Evolutionary conservation across 2,888 invertebrate genomes (phyloP).

Genomic region (Pyralis farinalis): DNA sequence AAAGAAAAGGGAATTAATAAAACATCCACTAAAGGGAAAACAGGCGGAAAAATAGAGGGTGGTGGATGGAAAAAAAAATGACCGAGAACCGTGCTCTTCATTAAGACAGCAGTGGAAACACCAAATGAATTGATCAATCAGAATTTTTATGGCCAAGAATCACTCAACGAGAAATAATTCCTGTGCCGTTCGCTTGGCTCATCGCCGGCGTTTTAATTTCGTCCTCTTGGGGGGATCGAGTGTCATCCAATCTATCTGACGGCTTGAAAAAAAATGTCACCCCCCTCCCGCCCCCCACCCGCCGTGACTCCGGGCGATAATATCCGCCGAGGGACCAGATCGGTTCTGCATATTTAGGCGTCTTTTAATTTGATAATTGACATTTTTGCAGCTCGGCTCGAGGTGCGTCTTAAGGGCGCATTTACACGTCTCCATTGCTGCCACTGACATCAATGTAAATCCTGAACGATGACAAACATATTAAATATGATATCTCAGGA

Average conservation of each 20-base stretch:
- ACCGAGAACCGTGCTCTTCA: conserved; percentile 70
- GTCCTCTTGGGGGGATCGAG: conserved; percentile 78
- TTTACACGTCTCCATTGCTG: too few species aligned
- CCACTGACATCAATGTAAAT: too few species aligned
- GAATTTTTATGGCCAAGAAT: conserved; percentile 78
- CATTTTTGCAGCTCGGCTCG: conserved; percentile 16
- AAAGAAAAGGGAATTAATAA: conserved; percentile 65
- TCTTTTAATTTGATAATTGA: conserved; percentile 19
- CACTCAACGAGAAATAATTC: conserved; percentile 80
- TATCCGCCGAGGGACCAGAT: conserved; percentile 56
- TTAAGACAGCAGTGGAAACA: conserved; percentile 68
- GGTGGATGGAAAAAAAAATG: conserved; percentile 51
- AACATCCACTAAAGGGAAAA: conserved; percentile 72
- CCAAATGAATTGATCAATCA: conserved; percentile 80
- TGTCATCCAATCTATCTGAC: conserved; percentile 80
- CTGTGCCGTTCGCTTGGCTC: conserved; percentile 71
- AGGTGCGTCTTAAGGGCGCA: too few species aligned
- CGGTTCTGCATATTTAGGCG: conserved; percentile 33
- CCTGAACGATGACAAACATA: too few species aligned
- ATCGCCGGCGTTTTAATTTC: conserved; percentile 79
- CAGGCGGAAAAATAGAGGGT: conserved; percentile 72
- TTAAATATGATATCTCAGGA: too few species aligned
- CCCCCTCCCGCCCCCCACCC: conserved; percentile 29
- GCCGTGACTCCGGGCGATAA: conserved; percentile 48
- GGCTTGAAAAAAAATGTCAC: conserved; percentile 57